Base-by-base conservation (phyloP, 2,888 invertebrate genomes). In the Theretra japonica region DNA sequence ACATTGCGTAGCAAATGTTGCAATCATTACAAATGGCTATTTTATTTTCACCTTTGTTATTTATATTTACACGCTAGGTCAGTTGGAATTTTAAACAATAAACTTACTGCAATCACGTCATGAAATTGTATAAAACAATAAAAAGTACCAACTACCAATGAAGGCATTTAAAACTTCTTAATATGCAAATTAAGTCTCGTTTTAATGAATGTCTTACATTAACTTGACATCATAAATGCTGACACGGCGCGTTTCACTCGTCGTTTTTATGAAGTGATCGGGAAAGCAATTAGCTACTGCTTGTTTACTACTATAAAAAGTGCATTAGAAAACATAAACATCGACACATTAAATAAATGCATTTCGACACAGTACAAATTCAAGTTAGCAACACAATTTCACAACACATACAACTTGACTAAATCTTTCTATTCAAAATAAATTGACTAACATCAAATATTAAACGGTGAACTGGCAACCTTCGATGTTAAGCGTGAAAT, bases 21-120 rank as follows among this genome's bases (percentile, higher is more conserved):
- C 17, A 62, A 70, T 59, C 17, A 48, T 48, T 59, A 8, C 41
- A 50, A 71, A 58, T 56, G 11, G 30, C 33, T 68, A 50, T 17
- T 33, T 48, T 70, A 48, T 59, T 58, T 59, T 70, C 33, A 59
- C 70, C 59, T 59, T 70, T 59, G 58, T 70, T 70, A 15, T 62
- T 60, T 30, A 70, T 60, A 30, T 60, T 70, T 50, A 30, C 53
- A 70, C 59, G 50, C 25, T 59, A n/a, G n/a, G 28, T 59, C 28
- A 70, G 19, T 59, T 19, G 7, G 7, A 33, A 56, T 33, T 30
- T 57, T 19, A 25, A 30, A 48, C 58, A 15, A 25, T 23, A 58
- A 58, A 28, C 17, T 25, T 25, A 11, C 17, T 58, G 58, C 58
- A 17, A 58, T 58, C 58, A 17, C 4, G 4, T 58, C 11, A 28